A percentile compares a stretch with the other conserved stretches of the same genome.
Evolutionary conservation across 2,888 invertebrate genomes (phyloP).

Genomic region (Drosophila nigricruria): DNA sequence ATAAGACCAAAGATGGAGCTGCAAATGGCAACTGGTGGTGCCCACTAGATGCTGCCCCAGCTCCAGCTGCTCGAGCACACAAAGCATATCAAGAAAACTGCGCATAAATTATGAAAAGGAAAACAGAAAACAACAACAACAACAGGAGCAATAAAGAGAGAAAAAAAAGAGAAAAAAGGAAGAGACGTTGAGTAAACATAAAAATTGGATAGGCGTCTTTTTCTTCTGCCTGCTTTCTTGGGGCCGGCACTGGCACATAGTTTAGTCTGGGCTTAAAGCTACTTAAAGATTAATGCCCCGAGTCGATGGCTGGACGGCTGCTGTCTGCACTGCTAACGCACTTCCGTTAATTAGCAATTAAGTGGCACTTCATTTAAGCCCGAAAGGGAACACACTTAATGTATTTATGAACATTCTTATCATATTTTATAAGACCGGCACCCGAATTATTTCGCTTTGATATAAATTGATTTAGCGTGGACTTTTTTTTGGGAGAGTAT

Average conservation of each 20-base stretch:
- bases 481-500: neutral
- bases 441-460: neutral
- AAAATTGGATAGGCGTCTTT: slow-evolving; percentile 53
- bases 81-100: slow-evolving; percentile 61
- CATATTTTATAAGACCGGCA: slow-evolving; percentile 1
- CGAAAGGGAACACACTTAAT: neutral
- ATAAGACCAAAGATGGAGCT: slow-evolving; percentile 20
- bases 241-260: slow-evolving; percentile 22
- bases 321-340: slow-evolving; percentile 29
- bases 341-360: slow-evolving; percentile 66
- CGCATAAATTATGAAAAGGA: slow-evolving; percentile 75
- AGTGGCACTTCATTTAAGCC: slow-evolving; percentile 48
- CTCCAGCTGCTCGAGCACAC: slow-evolving; percentile 11
- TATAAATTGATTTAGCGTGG: neutral
- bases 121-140: slow-evolving; percentile 24
- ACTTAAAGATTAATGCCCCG: slow-evolving; percentile 62
- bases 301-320: slow-evolving; percentile 4
- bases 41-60: slow-evolving; percentile 23
- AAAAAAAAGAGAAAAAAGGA: neutral
- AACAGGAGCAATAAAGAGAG: neutral
- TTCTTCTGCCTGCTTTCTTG: neutral
- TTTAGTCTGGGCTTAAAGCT: slow-evolving; percentile 50
- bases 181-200: slow-evolving; percentile 40
- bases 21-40: slow-evolving; percentile 38
- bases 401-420: slow-evolving; percentile 1